phyloP scores from a whole-genome alignment of 2,888 invertebrate genomes.

The Agonum fuliginosum region DNA sequence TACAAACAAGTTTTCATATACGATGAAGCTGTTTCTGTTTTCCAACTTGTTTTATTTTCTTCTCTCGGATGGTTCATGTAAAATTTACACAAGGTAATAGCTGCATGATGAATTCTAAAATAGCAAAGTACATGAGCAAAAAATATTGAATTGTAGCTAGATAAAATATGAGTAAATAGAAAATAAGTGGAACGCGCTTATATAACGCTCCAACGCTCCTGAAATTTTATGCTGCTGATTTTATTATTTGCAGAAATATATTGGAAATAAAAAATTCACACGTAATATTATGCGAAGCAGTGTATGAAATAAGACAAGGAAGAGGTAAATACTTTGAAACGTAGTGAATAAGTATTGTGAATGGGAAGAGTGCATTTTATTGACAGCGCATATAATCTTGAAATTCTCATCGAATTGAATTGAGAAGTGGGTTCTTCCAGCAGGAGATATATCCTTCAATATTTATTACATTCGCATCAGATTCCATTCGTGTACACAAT shows the following conservation, averaged over 20 bases:
- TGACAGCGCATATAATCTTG: conserved; percentile 48
- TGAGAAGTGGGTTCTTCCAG: conserved; percentile 39
- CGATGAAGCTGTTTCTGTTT: neutral
- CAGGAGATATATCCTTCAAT: conserved; percentile 51
- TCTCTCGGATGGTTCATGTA: neutral
- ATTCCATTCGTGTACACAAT: conserved; percentile 57
- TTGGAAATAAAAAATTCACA: conserved; percentile 18
- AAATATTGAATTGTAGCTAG: neutral
- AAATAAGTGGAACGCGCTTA: neutral
- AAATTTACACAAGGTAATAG: conserved; percentile 21
- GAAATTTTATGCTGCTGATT: neutral
- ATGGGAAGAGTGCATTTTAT: conserved; percentile 45
- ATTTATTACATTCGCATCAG: conserved; percentile 59
- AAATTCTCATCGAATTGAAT: conserved; percentile 51
- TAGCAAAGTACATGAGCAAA: neutral
- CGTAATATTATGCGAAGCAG: neutral
- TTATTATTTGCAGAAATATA: conserved; percentile 16
- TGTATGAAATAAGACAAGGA: neutral
- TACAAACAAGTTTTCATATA: neutral
- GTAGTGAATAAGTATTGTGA: conserved; percentile 38
- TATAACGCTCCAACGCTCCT: neutral
- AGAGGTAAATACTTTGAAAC: conserved; percentile 27
- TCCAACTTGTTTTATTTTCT: neutral
- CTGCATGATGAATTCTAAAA: conserved; percentile 8
- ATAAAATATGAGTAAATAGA: neutral